These are phyloP conservation scores for Meriones psammophilus DNA, from an alignment of 2,797 vertebrate genomes.

Conservation along the genomic window DNA sequence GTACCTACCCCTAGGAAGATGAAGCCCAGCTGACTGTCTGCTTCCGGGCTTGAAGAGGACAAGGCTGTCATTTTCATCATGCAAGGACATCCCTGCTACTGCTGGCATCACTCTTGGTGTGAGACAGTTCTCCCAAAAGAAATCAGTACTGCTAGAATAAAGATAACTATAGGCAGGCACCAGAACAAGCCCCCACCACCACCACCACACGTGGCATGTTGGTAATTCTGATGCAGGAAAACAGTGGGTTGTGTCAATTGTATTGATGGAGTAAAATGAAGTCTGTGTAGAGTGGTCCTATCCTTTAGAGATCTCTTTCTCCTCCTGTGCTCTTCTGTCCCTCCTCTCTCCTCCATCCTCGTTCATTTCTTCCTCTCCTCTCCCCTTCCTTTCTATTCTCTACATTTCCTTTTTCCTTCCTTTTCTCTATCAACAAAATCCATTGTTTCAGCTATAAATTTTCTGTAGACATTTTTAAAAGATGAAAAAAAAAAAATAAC, in stretches of 20 bases:
- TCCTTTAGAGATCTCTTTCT: not conserved
- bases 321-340: rapidly evolving
- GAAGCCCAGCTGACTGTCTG: not conserved
- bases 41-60: not conserved
- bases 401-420: no score
- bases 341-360: not conserved
- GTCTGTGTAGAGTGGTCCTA: not conserved
- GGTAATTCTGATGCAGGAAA: not conserved
- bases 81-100: not conserved
- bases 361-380: not conserved
- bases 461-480: slow-evolving; percentile 28
- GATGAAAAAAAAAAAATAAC: not conserved
- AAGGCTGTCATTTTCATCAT: no score
- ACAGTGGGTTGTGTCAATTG: not conserved
- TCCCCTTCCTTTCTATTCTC: not conserved
- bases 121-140: not conserved
- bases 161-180: not conserved
- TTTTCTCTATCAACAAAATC: not conserved
- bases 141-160: not conserved
- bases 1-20: not conserved
- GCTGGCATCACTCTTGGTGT: not conserved
- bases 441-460: not conserved
- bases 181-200: not conserved
- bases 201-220: not conserved
- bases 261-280: not conserved